Conservation (phyloP, 2,888 invertebrate species). For the Alcis repandata region DNA sequence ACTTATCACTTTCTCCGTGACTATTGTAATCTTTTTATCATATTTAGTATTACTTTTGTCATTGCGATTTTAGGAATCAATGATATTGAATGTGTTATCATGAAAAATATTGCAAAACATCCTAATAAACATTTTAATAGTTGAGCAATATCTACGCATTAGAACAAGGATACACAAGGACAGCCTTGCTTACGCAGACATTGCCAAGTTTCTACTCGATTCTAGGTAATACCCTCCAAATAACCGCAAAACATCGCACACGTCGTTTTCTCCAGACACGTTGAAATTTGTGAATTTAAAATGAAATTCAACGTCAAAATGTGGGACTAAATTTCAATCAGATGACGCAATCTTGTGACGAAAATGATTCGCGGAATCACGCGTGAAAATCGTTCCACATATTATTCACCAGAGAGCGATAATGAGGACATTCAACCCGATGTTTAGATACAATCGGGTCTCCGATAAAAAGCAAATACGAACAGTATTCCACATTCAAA, state of each 20-base stretch:
- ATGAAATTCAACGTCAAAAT: slow-evolving; percentile 43
- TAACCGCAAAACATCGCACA: slow-evolving; percentile 1
- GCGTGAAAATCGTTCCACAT: slow-evolving; percentile 80
- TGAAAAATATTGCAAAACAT: neutral
- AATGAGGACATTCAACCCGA: slow-evolving; percentile 77
- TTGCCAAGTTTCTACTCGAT: slow-evolving; percentile 1
- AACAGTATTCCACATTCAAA: slow-evolving; percentile 33
- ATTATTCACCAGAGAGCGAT: slow-evolving; percentile 77
- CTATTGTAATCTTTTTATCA: neutral
- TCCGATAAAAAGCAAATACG: slow-evolving; percentile 50
- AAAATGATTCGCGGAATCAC: slow-evolving; percentile 66
- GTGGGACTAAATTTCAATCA: slow-evolving; percentile 48
- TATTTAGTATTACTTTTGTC: neutral
- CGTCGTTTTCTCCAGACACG: slow-evolving; percentile 27
- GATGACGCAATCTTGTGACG: slow-evolving; percentile 64
- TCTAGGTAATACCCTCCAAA: neutral
- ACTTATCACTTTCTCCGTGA: neutral
- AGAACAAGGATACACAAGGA: slow-evolving; percentile 7
- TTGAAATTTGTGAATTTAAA: slow-evolving; percentile 32
- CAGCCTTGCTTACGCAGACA: slow-evolving; percentile 4
- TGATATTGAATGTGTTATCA: neutral
- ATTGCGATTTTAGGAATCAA: neutral
- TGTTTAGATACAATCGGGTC: slow-evolving; percentile 69
- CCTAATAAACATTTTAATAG: neutral
- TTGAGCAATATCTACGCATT: slow-evolving; percentile 7